Base-by-base conservation (phyloP, 2,797 vertebrate species). In the Linurgus olivaceus region DNA sequence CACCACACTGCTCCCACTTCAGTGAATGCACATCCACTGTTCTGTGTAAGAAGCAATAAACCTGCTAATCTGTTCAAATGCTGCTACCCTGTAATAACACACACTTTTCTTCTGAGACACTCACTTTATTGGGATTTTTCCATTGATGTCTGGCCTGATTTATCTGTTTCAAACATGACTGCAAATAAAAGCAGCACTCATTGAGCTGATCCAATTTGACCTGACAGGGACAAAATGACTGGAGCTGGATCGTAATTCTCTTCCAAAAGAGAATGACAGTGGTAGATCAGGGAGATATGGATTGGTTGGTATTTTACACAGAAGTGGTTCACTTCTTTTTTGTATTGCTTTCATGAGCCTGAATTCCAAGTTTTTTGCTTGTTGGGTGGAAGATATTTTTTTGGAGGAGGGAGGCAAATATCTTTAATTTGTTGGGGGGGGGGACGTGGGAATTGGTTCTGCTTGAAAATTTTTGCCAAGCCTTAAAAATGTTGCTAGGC, bases 151-250 rank as follows among this genome's bases (percentile, higher is more conserved):
- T 96, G 79, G 62, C 58, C 54, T 86, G 73, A 95, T 96, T 95
- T 94, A 89, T 96, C 78, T 62, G 68, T 88, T 94, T 94, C 78
- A 87, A 91, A 92, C 81, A 58, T 85, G 92, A 94, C 88, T 1
- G 2, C 75, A 91, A 90, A 95, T 94, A 93, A 97, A 95, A 94
- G 93, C 47, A 2, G 37, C 0, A 3, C 55, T 96, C 79, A 40
- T 63, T 86, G 87, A 94, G 6, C 51, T 94, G 89, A 96, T 94
- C 58, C 91, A 81, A 94, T 96, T 74, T 96, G 93, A 95, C 89
- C 89, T 95, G 96, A 94, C 91, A 95, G 95, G 89, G 85, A 93
- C 75, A 83, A 94, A 96, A 93, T 91, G 51, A 93, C 82, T 90
- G 26, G 58, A 91, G 54, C 73, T 70, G 58, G 91, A 78, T 88